phyloP scores from a whole-genome alignment of 2,888 invertebrate species.

The Philaethria dido region DNA sequence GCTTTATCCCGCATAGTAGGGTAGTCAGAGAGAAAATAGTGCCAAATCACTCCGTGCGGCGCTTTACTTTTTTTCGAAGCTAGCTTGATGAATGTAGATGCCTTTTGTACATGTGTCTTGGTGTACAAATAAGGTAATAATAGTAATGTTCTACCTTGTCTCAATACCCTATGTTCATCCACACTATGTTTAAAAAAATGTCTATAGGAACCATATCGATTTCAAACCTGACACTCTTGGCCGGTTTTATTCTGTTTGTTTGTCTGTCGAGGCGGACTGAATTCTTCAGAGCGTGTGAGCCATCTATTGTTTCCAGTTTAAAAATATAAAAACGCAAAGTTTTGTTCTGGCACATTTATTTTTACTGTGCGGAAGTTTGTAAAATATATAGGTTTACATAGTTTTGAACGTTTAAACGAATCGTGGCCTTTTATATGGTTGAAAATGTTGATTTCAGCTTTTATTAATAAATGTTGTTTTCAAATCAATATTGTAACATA shows the following conservation, averaged over 20 bases:
- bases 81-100: too few species aligned
- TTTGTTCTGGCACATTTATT: slow-evolving; percentile 25
- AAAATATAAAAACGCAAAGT: slow-evolving; percentile 19
- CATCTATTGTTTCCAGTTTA: slow-evolving; percentile 32
- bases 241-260: slow-evolving; percentile 9
- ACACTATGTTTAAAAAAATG: too few species aligned
- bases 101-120: too few species aligned
- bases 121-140: too few species aligned
- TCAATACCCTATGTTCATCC: too few species aligned
- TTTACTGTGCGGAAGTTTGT: slow-evolving; percentile 15
- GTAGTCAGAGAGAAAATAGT: too few species aligned
- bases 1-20: too few species aligned
- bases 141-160: too few species aligned
- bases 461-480: background rate
- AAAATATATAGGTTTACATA: slow-evolving; percentile 17
- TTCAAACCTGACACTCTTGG: background rate
- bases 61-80: too few species aligned
- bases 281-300: slow-evolving; percentile 30
- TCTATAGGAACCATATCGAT: background rate
- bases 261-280: slow-evolving; percentile 26
- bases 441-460: background rate
- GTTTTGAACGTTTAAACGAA: slow-evolving; percentile 18
- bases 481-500: background rate
- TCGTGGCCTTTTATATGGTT: background rate
- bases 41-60: too few species aligned